Evolutionary conservation across 2,113 vertebrate species (phyloP), one percentile per base, ranked within the genome.

Genomic region (Vulpes lagopus): DNA sequence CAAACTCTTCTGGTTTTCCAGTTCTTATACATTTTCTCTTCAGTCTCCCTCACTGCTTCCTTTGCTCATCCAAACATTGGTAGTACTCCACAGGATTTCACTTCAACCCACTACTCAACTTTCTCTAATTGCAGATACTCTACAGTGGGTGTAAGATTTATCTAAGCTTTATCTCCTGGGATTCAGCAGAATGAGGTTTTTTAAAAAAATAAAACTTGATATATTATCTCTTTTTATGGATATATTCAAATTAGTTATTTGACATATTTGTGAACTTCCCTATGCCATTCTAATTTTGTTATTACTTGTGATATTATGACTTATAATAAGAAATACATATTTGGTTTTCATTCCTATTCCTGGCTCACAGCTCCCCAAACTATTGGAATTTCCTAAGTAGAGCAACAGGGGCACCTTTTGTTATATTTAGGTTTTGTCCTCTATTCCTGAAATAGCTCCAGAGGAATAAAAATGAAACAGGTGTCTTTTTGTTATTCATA

Each of bases 201-300:
- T 11, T 65, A 95, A 96, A 73, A 19, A 93, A 82, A 92, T 73
- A 25, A 62, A 79, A 62, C 19, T 25, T 43, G 30, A 57, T 60
- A 49, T 8, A 69, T 64, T 80, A 1, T 62, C 53, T 64, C 17
- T 94, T 89, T 88, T 82, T 10, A 82, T 49, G 25, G 11, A 11
- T 69, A 62, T 51, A 43, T 53, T 91, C 55, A 94, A 73, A 90
- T 90, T 96, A 95, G 43, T 88, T 88, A 84, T 43, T 22, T 94
- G 19, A 80, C 6, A 53, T 57, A 16, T 2, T n/a, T 87, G 1
- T 67, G 49, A n/a, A 92, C 25, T 89, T 17, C n/a, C 76, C 64
- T 3, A 76, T 25, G 35, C 51, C 10, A 43, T 60, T 89, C 22
- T 80, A 20, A 81, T 80, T 96, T 81, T 89, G 17, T 60, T 32